A percentile compares a stretch with the other conserved stretches of the same genome.
Evolutionary conservation across 2,888 invertebrate species (phyloP).

Genomic region (Papilio protenor): DNA sequence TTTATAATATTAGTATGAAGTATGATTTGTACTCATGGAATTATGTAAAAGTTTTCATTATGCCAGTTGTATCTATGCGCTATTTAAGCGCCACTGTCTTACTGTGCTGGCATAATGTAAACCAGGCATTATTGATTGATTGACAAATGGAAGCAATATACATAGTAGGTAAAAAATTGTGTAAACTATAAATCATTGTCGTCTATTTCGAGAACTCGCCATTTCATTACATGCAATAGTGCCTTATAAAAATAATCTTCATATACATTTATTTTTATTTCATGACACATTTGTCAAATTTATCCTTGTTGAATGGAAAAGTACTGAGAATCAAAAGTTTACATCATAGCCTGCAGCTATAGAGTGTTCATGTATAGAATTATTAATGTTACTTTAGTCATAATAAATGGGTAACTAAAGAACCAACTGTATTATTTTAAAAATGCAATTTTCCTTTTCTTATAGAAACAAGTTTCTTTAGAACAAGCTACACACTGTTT

Average conservation of each 20-base stretch:
- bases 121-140: no score
- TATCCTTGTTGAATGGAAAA: conserved; percentile 4
- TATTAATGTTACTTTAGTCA: neutral
- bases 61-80: no score
- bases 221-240: neutral
- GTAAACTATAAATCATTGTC: no score
- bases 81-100: no score
- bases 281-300: neutral
- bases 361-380: neutral
- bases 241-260: neutral
- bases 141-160: no score
- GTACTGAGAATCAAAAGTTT: neutral
- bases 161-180: no score
- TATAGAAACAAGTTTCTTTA: neutral
- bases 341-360: neutral
- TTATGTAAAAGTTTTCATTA: no score
- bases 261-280: neutral
- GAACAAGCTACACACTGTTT: neutral
- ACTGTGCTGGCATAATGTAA: no score
- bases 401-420: neutral
- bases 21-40: no score
- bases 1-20: no score
- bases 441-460: neutral
- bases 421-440: neutral
- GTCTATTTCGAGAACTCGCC: no score